Conservation (phyloP, 2,888 invertebrate genomes). For the Metellina segmentata region DNA sequence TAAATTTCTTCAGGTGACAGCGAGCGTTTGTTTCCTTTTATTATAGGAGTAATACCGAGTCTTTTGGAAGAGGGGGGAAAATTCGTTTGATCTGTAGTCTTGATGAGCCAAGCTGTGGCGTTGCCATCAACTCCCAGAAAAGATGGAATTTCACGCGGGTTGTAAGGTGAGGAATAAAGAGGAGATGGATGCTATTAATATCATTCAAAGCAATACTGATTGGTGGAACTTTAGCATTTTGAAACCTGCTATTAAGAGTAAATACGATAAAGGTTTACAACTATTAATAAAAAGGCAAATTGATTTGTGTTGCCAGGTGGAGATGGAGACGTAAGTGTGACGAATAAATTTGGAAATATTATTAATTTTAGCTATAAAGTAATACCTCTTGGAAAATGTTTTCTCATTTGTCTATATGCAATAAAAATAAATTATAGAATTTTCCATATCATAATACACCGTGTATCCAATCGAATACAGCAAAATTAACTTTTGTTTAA, state of each 20-base stretch:
- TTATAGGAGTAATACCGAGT: neutral
- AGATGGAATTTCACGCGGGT: neutral
- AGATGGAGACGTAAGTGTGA: too few relatives aligned
- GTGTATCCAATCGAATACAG: too few relatives aligned
- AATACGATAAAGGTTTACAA: neutral
- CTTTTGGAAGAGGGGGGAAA: neutral
- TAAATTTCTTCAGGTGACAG: constrained; percentile 49
- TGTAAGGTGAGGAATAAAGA: neutral
- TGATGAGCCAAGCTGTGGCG: neutral
- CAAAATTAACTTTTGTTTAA: too few relatives aligned
- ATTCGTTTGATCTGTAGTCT: neutral
- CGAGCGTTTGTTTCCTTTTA: constrained; percentile 57
- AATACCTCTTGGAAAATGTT: too few relatives aligned
- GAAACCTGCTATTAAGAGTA: neutral
- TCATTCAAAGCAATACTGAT: neutral
- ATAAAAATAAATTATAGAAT: too few relatives aligned
- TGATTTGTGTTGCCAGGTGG: neutral
- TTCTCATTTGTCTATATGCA: too few relatives aligned
- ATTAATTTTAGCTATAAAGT: too few relatives aligned
- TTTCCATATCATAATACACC: too few relatives aligned
- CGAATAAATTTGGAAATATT: too few relatives aligned
- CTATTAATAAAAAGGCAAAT: neutral
- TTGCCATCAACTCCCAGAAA: neutral
- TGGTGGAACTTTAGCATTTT: neutral
- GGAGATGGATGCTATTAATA: neutral